Percentiles rank a stretch among this genome's conserved stretches.
Conservation (phyloP, 2,797 vertebrate genomes). For the Salarias fasciatus region DNA sequence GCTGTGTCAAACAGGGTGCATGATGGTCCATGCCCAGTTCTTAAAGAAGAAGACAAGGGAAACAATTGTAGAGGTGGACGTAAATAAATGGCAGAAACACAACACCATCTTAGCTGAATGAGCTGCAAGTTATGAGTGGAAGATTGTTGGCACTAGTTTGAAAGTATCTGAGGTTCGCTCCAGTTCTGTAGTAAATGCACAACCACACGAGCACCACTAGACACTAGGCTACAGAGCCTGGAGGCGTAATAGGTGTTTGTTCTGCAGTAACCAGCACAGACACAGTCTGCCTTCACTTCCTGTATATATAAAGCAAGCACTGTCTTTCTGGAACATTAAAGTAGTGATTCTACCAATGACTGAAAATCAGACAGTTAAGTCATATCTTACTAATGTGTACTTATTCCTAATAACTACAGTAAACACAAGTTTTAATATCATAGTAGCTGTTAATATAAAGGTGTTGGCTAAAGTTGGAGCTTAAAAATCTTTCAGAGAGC, state of each 20-base stretch:
- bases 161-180: slow-evolving; percentile 5
- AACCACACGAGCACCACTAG: slow-evolving; percentile 20
- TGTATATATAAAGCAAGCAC: slow-evolving; percentile 5
- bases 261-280: slow-evolving; percentile 30
- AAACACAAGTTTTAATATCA: too few relatives aligned
- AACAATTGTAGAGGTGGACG: slow-evolving; percentile 46
- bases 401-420: too few relatives aligned
- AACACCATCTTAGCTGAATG: slow-evolving; percentile 39
- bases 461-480: too few relatives aligned
- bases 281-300: slow-evolving; percentile 16
- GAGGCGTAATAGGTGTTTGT: slow-evolving; percentile 19
- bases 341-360: too few relatives aligned
- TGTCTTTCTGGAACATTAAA: not conserved
- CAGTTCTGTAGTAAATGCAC: slow-evolving; percentile 42
- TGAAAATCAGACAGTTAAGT: too few relatives aligned
- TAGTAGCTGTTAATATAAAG: too few relatives aligned
- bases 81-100: slow-evolving; percentile 48
- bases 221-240: slow-evolving; percentile 25
- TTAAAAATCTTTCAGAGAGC: too few relatives aligned
- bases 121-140: slow-evolving; percentile 45
- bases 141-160: slow-evolving; percentile 51
- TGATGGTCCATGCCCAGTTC: slow-evolving; percentile 47
- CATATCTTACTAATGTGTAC: too few relatives aligned
- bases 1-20: slow-evolving; percentile 51
- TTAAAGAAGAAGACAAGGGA: slow-evolving; percentile 11